Evolutionary conservation across 1,140 invertebrate genomes (phyloP).

Genomic region (Drosophila eugracilis): DNA sequence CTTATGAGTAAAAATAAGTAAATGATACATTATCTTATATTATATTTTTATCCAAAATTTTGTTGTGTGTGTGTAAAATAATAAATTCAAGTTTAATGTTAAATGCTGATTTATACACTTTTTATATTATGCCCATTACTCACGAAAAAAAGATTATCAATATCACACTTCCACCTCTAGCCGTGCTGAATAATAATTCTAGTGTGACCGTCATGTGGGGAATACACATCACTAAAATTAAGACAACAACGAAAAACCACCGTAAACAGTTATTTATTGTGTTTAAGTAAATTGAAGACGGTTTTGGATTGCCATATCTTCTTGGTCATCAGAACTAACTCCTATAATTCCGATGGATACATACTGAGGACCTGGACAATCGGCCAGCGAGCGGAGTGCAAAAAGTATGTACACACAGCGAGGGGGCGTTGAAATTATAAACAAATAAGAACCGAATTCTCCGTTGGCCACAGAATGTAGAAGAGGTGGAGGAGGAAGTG

Average conservation of each 20-base stretch:
- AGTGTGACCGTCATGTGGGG: conserved; percentile 5
- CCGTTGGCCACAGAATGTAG: conserved; percentile 23
- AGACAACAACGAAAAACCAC: conserved; percentile 48
- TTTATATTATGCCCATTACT: too few species aligned
- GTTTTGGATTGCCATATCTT: not conserved
- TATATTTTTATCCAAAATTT: too few species aligned
- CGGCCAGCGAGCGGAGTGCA: conserved; percentile 5
- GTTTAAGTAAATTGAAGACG: not conserved
- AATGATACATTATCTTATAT: too few species aligned
- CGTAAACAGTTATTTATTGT: conserved; percentile 25
- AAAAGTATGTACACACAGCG: conserved; percentile 41
- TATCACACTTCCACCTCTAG: conserved; percentile 4
- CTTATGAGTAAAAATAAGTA: too few species aligned
- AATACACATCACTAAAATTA: conserved; percentile 29
- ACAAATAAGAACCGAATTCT: conserved; percentile 26
- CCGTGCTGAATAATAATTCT: not conserved
- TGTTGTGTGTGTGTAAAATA: too few species aligned
- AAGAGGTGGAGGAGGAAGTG: conserved; percentile 1
- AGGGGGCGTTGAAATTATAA: conserved; percentile 43
- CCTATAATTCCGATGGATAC: not conserved
- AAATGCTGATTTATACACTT: too few species aligned
- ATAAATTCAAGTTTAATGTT: too few species aligned
- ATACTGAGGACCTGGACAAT: not conserved
- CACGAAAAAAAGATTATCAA: too few species aligned
- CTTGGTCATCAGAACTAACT: not conserved